These are phyloP conservation scores for Himalopsyche kuldschensis DNA, from an alignment of 2,888 invertebrate species.

Conservation along the genomic window DNA sequence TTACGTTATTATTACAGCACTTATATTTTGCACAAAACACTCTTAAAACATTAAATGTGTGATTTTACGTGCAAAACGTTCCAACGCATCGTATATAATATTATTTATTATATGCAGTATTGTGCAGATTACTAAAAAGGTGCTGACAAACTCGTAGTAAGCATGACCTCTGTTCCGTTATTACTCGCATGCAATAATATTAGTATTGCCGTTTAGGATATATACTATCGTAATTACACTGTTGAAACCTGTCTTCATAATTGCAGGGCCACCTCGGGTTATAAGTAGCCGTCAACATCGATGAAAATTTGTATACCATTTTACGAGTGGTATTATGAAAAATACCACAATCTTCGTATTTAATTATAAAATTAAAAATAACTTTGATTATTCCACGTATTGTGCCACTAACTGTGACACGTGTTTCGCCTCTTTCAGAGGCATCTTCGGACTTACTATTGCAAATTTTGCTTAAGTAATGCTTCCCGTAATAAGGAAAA, in stretches of 20 bases:
- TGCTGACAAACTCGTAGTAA: not conserved
- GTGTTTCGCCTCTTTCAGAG: too few relatives aligned
- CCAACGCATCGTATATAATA: not conserved
- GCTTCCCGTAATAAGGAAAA: too few relatives aligned
- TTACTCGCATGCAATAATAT: not conserved
- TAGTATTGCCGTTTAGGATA: not conserved
- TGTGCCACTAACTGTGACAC: too few relatives aligned
- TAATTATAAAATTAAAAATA: too few relatives aligned
- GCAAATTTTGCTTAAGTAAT: too few relatives aligned
- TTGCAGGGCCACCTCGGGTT: not conserved
- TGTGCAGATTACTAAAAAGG: not conserved
- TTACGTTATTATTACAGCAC: too few relatives aligned
- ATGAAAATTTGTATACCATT: not conserved
- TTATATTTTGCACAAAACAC: too few relatives aligned
- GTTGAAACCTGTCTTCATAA: not conserved
- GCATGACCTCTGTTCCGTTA: not conserved
- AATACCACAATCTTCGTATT: not conserved
- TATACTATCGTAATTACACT: not conserved
- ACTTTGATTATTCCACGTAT: too few relatives aligned
- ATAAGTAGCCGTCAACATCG: not conserved
- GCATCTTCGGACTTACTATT: too few relatives aligned
- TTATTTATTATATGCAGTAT: not conserved
- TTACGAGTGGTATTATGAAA: not conserved
- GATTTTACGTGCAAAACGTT: too few relatives aligned
- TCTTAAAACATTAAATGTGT: too few relatives aligned